Evolutionary conservation across 2,113 vertebrate species (phyloP), one percentile per base, ranked within the genome.

Genomic region (Bucco capensis): DNA sequence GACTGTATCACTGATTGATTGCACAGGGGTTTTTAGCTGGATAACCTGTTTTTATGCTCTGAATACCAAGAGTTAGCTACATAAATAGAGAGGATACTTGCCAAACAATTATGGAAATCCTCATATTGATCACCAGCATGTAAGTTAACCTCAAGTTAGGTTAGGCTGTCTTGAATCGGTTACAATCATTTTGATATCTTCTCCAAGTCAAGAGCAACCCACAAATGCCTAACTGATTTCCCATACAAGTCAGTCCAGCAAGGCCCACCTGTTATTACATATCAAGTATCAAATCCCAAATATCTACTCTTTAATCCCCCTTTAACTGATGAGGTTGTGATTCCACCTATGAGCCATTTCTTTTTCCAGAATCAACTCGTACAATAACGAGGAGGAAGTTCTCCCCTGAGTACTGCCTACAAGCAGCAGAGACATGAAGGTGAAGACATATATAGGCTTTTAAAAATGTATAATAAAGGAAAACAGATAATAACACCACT

Each of bases 81-180:
- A 80, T 71, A 94, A 94, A 91, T 56, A 92, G 51, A 67, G 58
- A 69, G 58, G 35, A 78, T 46, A 85, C 51, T 73, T 89, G 84
- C 86, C 84, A 93, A 88, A 91, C 44, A 94, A 77, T 92, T 95
- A 82, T 70, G 84, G 71, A 94, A 95, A 94, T 87, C 44, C 60
- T 77, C 67, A 67, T 77, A 31, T 47, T 79, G 80, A 80, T 89
- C 88, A 88, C 33, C 75, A 73, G 30, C 17, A 37, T 74, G 57
- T 28, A 40, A 92, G 51, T 89, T 89, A 85, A 86, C 69, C 65
- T 85, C 61, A 73, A 83, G 62, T 76, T 90, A 78, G 60, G 53
- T 81, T 69, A 70, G 53, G 58, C 64, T 74, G 50, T 66, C 71
- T 57, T 61, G 65, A 93, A 82, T 12, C 19, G 54, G 42, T 54